These are phyloP conservation scores for Nephrotoma guestfalica DNA, from an alignment of 2,888 invertebrate genomes.

Conservation along the genomic window DNA sequence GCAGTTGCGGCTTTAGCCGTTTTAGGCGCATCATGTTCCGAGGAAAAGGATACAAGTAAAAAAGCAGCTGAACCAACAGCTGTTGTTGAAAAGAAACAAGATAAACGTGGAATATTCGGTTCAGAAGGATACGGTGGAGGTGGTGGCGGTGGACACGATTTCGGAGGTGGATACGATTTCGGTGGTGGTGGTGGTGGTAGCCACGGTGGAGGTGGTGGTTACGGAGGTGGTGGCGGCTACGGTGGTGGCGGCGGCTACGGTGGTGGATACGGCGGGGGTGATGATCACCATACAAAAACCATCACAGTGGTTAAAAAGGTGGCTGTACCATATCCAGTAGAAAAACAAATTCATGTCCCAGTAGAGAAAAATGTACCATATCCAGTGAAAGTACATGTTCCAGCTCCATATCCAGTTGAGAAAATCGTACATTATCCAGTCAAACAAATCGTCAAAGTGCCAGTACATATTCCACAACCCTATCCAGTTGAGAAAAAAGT, in stretches of 20 bases:
- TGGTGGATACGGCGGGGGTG: constrained; percentile 9
- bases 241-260: constrained; percentile 14
- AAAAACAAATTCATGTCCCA: constrained; percentile 53
- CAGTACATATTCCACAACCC: constrained; percentile 53
- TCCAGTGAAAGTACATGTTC: constrained; percentile 48
- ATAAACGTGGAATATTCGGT: constrained; percentile 55
- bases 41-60: constrained; percentile 39
- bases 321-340: constrained; percentile 55
- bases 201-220: constrained; percentile 19
- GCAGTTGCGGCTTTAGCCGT: constrained; percentile 6
- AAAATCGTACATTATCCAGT: constrained; percentile 52
- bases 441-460: constrained; percentile 57
- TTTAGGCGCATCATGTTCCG: constrained; percentile 25
- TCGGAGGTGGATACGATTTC: constrained; percentile 19
- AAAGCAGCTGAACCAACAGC: constrained; percentile 31
- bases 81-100: constrained; percentile 52
- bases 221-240: constrained; percentile 17
- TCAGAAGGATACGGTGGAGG: constrained; percentile 23
- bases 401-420: constrained; percentile 56
- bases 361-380: constrained; percentile 42
- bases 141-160: constrained; percentile 38
- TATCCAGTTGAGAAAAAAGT: constrained; percentile 47
- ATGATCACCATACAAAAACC: constrained; percentile 42
- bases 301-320: constrained; percentile 58
- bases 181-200: constrained; percentile 21